A percentile compares a stretch with the other conserved stretches of the same genome.
phyloP scores from a whole-genome alignment of 92 coral and sea anemone genomes.

The Metridium senile region DNA sequence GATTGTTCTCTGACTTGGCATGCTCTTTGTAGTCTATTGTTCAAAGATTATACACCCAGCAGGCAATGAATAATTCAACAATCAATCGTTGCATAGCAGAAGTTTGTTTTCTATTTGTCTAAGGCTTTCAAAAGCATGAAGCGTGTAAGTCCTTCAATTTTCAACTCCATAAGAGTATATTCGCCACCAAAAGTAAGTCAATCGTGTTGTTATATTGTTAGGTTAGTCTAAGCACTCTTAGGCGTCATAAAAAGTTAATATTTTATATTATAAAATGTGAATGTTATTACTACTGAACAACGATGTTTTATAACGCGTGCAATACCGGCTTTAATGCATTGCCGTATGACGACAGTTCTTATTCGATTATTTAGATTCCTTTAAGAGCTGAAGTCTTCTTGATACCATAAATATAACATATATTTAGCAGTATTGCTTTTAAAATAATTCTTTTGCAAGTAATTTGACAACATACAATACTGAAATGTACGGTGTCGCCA shows the following conservation, averaged over 20 bases:
- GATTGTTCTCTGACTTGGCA: constrained; percentile 5
- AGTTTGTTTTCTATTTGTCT: constrained; percentile 26
- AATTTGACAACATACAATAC: too few species aligned
- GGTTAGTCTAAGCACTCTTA: neutral
- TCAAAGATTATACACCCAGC: neutral
- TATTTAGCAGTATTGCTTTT: too few species aligned
- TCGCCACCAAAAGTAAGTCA: neutral
- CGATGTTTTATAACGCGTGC: too few species aligned
- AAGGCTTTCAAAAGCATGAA: neutral
- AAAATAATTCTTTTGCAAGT: too few species aligned
- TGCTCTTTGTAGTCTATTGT: constrained; percentile 16
- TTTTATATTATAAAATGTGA: neutral
- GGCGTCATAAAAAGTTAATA: neutral
- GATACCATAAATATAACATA: too few species aligned
- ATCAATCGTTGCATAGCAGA: constrained; percentile 68
- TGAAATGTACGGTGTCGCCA: too few species aligned
- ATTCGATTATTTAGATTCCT: neutral
- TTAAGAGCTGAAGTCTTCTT: neutral
- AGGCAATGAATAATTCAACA: constrained; percentile 27
- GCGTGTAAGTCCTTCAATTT: neutral
- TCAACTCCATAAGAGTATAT: neutral
- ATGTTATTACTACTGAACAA: too few species aligned
- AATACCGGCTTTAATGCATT: too few species aligned
- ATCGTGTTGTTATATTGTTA: neutral
- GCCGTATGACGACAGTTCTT: too few species aligned